These are phyloP conservation scores for Ametastegia equiseti DNA, from an alignment of 2,888 invertebrate genomes.

Conservation along the genomic window DNA sequence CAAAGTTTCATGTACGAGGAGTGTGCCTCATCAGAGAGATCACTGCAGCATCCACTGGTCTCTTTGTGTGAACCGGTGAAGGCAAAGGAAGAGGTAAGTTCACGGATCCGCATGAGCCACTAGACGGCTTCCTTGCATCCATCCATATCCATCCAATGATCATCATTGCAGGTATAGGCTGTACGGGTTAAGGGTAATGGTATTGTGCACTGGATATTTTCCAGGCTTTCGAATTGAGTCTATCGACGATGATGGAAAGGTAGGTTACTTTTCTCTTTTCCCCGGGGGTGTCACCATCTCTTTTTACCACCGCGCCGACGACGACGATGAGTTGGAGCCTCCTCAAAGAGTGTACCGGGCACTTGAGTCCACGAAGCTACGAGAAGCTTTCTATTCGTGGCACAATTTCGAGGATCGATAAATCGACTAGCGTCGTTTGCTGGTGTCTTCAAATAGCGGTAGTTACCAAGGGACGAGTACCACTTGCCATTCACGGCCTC, in stretches of 20 bases:
- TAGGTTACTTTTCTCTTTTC: not conserved
- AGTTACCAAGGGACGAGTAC: conserved; percentile 57
- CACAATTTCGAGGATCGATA: conserved; percentile 72
- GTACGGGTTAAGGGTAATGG: not conserved
- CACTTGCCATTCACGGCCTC: conserved; percentile 55
- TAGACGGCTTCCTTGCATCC: not conserved
- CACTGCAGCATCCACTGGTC: not conserved
- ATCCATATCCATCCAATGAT: not conserved
- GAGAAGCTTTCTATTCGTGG: conserved; percentile 67
- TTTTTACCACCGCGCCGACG: not conserved
- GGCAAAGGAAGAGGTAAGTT: not conserved
- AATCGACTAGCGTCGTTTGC: conserved; percentile 63
- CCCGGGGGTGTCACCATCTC: conserved; percentile 5
- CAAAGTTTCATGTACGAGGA: conserved; percentile 20
- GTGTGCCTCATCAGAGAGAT: not conserved
- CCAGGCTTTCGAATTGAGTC: no score
- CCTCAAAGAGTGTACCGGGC: conserved; percentile 59
- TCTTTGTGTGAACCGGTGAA: not conserved
- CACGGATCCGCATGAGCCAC: not conserved
- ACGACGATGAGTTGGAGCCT: conserved; percentile 38
- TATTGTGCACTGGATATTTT: no score
- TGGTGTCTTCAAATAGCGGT: conserved; percentile 61
- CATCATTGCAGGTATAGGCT: not conserved
- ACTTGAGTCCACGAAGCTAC: conserved; percentile 63
- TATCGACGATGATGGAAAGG: no score